Evolutionary conservation across 2,888 invertebrate genomes (phyloP).

Genomic region (Eupithecia subfuscata): DNA sequence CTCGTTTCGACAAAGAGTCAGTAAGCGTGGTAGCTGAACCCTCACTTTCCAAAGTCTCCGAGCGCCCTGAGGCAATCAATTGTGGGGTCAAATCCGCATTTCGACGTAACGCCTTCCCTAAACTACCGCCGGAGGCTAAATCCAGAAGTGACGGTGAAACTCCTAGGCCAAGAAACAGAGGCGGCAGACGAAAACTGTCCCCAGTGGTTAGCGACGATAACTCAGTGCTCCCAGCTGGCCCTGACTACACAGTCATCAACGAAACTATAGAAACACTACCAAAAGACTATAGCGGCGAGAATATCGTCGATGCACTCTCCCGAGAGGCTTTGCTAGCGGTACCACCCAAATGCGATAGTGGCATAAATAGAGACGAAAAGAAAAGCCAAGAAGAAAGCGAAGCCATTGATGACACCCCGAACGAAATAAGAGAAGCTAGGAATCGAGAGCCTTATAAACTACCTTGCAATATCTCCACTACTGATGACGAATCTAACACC

Average conservation of each 20-base stretch:
- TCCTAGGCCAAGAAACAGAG: constrained; percentile 18
- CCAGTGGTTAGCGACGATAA: constrained; percentile 52
- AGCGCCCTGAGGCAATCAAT: constrained; percentile 58
- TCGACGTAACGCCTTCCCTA: constrained; percentile 42
- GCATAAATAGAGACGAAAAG: constrained; percentile 50
- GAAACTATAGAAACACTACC: constrained; percentile 61
- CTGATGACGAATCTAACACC: constrained; percentile 64
- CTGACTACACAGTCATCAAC: constrained; percentile 62
- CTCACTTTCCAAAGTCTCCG: constrained; percentile 63
- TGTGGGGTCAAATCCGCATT: constrained; percentile 46
- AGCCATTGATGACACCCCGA: constrained; percentile 55
- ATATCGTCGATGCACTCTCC: constrained; percentile 62
- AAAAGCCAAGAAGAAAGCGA: constrained; percentile 50
- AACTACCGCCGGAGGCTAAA: constrained; percentile 35
- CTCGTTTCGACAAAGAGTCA: constrained; percentile 56
- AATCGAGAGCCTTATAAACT: constrained; percentile 38
- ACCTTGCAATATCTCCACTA: constrained; percentile 52
- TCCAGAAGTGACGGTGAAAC: constrained; percentile 54
- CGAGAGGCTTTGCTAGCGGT: constrained; percentile 60
- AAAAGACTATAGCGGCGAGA: constrained; percentile 54
- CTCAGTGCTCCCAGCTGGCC: constrained; percentile 57
- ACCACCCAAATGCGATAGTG: constrained; percentile 42
- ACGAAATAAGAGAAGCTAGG: constrained; percentile 34
- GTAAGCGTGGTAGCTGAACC: constrained; percentile 58
- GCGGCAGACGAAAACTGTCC: constrained; percentile 38